A percentile compares a stretch with the other conserved stretches of the same genome.
Conservation (phyloP, 1,140 invertebrate genomes). For the Aethina tumida region DNA sequence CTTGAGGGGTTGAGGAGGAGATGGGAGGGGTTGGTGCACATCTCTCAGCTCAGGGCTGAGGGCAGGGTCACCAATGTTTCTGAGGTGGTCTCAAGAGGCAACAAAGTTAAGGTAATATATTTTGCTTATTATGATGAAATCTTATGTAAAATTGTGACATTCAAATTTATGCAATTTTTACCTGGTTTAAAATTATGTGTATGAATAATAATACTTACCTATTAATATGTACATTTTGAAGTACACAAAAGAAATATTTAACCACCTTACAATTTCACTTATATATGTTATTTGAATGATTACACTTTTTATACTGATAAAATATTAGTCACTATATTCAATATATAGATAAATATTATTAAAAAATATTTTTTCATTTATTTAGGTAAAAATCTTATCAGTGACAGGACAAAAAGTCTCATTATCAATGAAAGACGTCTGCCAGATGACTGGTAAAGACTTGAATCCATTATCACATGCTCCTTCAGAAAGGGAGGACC, state of each 20-base stretch:
- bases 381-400: slow-evolving; percentile 71
- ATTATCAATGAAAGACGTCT: slow-evolving; percentile 97
- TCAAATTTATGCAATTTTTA: too few relatives aligned
- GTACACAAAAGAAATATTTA: too few relatives aligned
- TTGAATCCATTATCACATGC: slow-evolving; percentile 74
- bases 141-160: too few relatives aligned
- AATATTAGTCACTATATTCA: too few relatives aligned
- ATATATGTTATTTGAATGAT: slow-evolving; percentile 2
- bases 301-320: neutral
- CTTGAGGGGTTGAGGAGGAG: slow-evolving; percentile 79
- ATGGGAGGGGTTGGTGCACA: slow-evolving; percentile 95
- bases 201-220: too few relatives aligned
- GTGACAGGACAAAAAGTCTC: slow-evolving; percentile 90
- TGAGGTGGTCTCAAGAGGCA: slow-evolving; percentile 86
- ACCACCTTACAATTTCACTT: neutral
- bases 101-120: slow-evolving; percentile 74
- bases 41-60: slow-evolving; percentile 88
- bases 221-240: too few relatives aligned
- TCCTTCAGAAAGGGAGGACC: slow-evolving; percentile 52
- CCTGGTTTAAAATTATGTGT: too few relatives aligned
- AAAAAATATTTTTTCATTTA: too few relatives aligned
- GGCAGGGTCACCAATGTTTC: slow-evolving; percentile 89
- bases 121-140: slow-evolving; percentile 13
- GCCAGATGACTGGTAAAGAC: slow-evolving; percentile 90
- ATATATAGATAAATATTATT: too few relatives aligned